Evolutionary conservation across 1,140 invertebrate species (phyloP), one percentile per base, ranked within the genome.

Genomic region (Rhagoletis zephyria): DNA sequence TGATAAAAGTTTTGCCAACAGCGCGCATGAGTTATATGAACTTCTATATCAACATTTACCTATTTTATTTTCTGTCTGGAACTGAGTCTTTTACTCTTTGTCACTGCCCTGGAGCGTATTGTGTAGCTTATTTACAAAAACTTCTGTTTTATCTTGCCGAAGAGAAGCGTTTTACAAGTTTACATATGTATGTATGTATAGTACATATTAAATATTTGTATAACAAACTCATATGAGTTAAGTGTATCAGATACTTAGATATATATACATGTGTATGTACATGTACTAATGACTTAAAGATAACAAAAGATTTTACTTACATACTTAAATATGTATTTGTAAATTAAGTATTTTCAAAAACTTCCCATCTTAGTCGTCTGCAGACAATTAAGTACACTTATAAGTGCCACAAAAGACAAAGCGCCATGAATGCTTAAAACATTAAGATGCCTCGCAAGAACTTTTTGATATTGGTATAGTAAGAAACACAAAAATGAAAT

Each of bases 321-420:
- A 30, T 30, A 30, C 30, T 30, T 30, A 30, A 30, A 30, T 30
- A 45, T 77, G 70, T 45, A 77, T 42, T 77, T 77, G 14, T 48
- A 77, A 77, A 77, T 51, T 30, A 48, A 77, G n/a, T 81, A 81
- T 19, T 56, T 56, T 3, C 6, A 42, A 10, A 51, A 81, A 81
- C 48, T 81, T 81, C 48, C 30, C 30, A 48, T 30, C 48, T 56
- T 30, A 81, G 40, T 56, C 51, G 74, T 81, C 45, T 81, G 74
- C n/a, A 81, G 74, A 81, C 74, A 81, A 81, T 81, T 81, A 81
- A 81, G 74, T 56, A 81, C 42, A 56, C 48, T 81, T 81, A 81
- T 81, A 81, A 81, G 74, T 14, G 19, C 74, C 74, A 56, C 48
- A 30, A 19, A 81, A 30, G 74, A 77, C 70, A 77, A 77, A 48